Conservation (phyloP, 2,797 vertebrate genomes). For the Mormyrus hasselquistii region DNA sequence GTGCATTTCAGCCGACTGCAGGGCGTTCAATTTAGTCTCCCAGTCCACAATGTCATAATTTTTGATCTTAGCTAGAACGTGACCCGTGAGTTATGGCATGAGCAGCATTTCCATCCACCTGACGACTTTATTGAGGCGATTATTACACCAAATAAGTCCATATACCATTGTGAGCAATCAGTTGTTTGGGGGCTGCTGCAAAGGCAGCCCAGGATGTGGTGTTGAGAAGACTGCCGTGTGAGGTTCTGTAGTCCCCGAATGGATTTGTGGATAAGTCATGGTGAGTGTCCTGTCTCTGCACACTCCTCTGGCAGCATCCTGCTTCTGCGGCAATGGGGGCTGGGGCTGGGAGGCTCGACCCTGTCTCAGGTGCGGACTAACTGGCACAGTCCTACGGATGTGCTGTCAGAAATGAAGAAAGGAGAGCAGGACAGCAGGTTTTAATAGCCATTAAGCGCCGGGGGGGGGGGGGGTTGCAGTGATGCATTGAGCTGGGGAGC, state of each 20-base stretch:
- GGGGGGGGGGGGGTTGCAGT: slow-evolving; percentile 7
- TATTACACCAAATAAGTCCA: not conserved
- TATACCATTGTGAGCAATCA: not conserved
- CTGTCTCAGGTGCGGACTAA: not conserved
- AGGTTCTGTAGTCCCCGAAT: not conserved
- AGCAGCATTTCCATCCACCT: not conserved
- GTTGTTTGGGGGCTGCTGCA: not conserved
- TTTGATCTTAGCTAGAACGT: not conserved
- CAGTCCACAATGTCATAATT: not conserved
- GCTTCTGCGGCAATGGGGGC: not conserved
- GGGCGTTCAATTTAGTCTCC: not conserved
- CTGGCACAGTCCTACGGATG: not conserved
- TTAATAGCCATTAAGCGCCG: slow-evolving; percentile 42
- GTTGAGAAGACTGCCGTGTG: not conserved
- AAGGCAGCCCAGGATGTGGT: not conserved
- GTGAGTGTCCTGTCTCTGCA: not conserved
- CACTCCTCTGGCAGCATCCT: not conserved
- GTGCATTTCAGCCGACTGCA: not conserved
- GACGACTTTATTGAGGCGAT: not conserved
- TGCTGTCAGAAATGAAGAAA: slow-evolving; percentile 18
- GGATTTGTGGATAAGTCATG: not conserved
- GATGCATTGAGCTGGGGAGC: too few relatives aligned
- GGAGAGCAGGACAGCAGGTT: slow-evolving; percentile 51
- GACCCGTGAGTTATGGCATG: not conserved
- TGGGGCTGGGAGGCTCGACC: not conserved